Conservation (phyloP, 1,140 invertebrate species). For the Drosophila asahinai region DNA sequence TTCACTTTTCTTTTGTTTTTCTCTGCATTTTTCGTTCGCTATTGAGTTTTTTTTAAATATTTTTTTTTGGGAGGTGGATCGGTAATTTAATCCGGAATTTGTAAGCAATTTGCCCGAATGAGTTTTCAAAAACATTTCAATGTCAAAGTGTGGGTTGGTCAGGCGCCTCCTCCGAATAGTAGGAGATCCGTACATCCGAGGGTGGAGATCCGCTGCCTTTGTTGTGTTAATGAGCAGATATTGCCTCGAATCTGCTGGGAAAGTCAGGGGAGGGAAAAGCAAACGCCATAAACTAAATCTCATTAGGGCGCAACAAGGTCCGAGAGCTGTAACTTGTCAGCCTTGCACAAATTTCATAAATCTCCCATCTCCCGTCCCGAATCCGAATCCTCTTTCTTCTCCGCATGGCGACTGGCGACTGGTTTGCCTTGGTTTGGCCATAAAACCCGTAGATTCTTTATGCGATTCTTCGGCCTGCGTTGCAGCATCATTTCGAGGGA, state of each 20-base stretch:
- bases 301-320: slow-evolving; percentile 36
- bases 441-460: slow-evolving; percentile 55
- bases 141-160: slow-evolving; percentile 55
- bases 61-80: slow-evolving; percentile 25
- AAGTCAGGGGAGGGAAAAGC: neutral
- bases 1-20: slow-evolving; percentile 70
- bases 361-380: slow-evolving; percentile 16
- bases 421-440: slow-evolving; percentile 71
- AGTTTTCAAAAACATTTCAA: slow-evolving; percentile 63
- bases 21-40: slow-evolving; percentile 29
- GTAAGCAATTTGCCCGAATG: slow-evolving; percentile 44
- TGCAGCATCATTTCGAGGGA: slow-evolving; percentile 21
- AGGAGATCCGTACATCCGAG: too few species aligned
- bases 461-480: slow-evolving; percentile 4
- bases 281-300: slow-evolving; percentile 39
- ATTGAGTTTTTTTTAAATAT: slow-evolving; percentile 1
- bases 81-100: slow-evolving; percentile 45
- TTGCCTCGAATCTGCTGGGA: slow-evolving; percentile 3
- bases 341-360: slow-evolving; percentile 56
- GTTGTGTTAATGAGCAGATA: slow-evolving; percentile 28
- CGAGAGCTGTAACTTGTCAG: slow-evolving; percentile 45
- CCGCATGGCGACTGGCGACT: slow-evolving; percentile 24
- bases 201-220: slow-evolving; percentile 3
- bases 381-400: slow-evolving; percentile 18
- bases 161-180: slow-evolving; percentile 10